Evolutionary conservation across 2,888 invertebrate species (phyloP).

Genomic region (Stenurella melanura): DNA sequence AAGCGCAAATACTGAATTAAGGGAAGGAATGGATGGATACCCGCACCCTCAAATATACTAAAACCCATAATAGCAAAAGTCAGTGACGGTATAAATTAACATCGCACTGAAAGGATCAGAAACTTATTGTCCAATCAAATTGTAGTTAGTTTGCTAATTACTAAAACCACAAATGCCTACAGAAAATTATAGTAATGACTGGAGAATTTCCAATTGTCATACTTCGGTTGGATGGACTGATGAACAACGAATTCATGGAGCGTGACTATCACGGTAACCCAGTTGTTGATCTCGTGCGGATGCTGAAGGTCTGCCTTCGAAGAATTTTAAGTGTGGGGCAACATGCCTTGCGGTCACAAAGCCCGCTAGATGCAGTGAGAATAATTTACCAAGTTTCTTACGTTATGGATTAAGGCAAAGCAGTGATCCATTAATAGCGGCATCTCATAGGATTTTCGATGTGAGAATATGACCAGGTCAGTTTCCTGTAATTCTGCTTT

Average conservation of each 20-base stretch:
- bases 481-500: too few species aligned
- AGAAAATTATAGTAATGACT: background rate
- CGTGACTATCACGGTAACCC: constrained; percentile 38
- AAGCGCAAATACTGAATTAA: too few species aligned
- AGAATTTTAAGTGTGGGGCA: constrained; percentile 26
- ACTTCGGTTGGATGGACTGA: background rate
- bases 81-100: background rate
- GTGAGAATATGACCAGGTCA: background rate
- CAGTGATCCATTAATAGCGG: constrained; percentile 5
- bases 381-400: background rate
- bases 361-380: constrained; percentile 21
- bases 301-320: constrained; percentile 17
- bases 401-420: background rate
- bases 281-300: constrained; percentile 32
- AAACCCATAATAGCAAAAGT: too few species aligned
- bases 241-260: constrained; percentile 13
- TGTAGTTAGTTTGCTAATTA: background rate
- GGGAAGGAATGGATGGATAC: too few species aligned
- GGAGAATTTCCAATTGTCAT: background rate
- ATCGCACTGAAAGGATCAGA: background rate
- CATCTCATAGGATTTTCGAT: background rate
- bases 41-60: too few species aligned
- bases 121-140: background rate
- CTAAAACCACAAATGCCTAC: background rate
- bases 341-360: constrained; percentile 1